A percentile compares a stretch with the other conserved stretches of the same genome.
Evolutionary conservation across 2,113 vertebrate species (phyloP).

Genomic region (Ictidomys tridecemlineatus): DNA sequence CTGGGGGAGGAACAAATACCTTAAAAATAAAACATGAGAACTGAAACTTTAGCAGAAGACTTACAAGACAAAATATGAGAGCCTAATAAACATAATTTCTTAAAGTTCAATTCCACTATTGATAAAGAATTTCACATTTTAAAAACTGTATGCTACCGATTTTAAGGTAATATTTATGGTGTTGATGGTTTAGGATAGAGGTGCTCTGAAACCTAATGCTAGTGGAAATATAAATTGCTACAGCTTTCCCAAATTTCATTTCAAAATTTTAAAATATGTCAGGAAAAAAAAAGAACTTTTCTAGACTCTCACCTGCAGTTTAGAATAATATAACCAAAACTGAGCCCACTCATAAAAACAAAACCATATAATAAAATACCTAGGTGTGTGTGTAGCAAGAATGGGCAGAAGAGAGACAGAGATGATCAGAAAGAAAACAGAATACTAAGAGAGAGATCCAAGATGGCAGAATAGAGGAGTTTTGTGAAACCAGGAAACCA

Average conservation of each 20-base stretch:
- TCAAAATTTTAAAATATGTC: background rate
- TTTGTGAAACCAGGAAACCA: too few species aligned
- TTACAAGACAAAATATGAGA: background rate
- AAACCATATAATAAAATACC: background rate
- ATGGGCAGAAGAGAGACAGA: background rate
- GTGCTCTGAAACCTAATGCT: background rate
- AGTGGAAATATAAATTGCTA: background rate
- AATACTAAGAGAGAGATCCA: too few species aligned
- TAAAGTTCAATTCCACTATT: background rate
- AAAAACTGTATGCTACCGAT: background rate
- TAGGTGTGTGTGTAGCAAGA: background rate
- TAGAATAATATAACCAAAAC: background rate
- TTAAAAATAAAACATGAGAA: background rate
- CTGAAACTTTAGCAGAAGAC: conserved; percentile 11
- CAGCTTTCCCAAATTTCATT: background rate
- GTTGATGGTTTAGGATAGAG: background rate
- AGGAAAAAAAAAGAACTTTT: background rate
- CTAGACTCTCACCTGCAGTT: background rate
- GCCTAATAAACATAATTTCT: background rate
- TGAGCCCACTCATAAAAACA: background rate
- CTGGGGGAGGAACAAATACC: background rate
- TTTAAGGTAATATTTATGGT: background rate
- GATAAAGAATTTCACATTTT: conserved; percentile 7
- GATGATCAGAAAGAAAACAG: background rate
- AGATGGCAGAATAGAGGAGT: too few species aligned